Evolutionary conservation across 2,797 vertebrate species (phyloP), one percentile per base, ranked within the genome.

Genomic region (Eptatretus atami): DNA sequence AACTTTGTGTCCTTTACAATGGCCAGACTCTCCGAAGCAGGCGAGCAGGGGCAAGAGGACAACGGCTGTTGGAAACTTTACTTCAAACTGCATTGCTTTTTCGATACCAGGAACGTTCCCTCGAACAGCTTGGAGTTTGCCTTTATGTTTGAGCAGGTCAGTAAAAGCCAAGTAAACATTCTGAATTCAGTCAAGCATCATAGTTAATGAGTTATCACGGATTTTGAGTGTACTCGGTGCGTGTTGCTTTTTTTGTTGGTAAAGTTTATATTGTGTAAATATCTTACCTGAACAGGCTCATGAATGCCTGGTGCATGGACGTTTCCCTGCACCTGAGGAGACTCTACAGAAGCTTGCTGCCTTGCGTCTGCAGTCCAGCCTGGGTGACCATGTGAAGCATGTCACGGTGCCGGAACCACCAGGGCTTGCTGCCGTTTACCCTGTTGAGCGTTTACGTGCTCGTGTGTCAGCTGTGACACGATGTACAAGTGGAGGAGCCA

Each of bases 81-180:
- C 74, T 98, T 98, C 73, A 98, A 98, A 68, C 84, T 98, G 25
- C 95, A 93, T 74, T 98, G 92, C 73, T 95, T 95, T 78, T 65
- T 90, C 71, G 88, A 98, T 74, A 84, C 82, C 0, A 81, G 88
- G 68, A 80, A 73, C 0, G 84, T 98, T 64, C 83, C 85, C 25
- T 80, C 77, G 69, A 86, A 94, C 71, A 86, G 88, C 0, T 84
- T 98, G 74, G 92, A 98, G 75, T 98, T 93, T 10, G 88, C 86
- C 1, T 98, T 98, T 74, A 95, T 98, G 83, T 98, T 95, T 69
- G 92, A 98, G 55, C 88, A 98, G 85, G 92, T 98, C 67, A 69
- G 64, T 64, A 63, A 13, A 24, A 15, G 14, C 63, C 24, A 11
- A 53, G 63, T 13, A 12, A 63, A 64, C 53, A 15, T 64, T 68